Percentiles rank a stretch among this genome's conserved stretches.
Conservation (phyloP, 2,113 vertebrate species). For the Romanogobio albipinnatus region DNA sequence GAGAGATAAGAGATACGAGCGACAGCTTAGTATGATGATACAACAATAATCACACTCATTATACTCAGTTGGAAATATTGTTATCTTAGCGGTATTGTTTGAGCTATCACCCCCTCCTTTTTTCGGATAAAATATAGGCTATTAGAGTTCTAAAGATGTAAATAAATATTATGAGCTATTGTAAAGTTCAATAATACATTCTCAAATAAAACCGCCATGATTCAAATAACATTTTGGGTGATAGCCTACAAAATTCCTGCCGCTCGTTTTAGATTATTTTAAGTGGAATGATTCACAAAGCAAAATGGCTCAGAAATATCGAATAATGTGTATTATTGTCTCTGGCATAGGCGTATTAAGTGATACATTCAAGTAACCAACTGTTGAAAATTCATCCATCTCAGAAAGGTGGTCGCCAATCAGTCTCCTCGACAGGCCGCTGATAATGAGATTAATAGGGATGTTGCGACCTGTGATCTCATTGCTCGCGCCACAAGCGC, state of each 20-base stretch:
- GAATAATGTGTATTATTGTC: neutral
- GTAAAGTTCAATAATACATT: neutral
- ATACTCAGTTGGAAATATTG: slow-evolving; percentile 48
- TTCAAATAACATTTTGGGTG: too few species aligned
- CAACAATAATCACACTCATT: slow-evolving; percentile 56
- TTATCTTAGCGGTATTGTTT: slow-evolving; percentile 55
- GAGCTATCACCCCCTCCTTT: slow-evolving; percentile 28
- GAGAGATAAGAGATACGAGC: slow-evolving; percentile 64
- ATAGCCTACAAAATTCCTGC: neutral
- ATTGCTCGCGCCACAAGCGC: slow-evolving; percentile 34
- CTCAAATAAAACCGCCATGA: neutral
- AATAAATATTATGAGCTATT: neutral
- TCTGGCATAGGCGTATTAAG: neutral
- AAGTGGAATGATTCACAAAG: neutral
- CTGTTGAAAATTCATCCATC: neutral
- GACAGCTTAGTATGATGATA: slow-evolving; percentile 48
- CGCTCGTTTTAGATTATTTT: neutral
- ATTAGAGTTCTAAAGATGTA: slow-evolving; percentile 8
- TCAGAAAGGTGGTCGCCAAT: slow-evolving; percentile 40
- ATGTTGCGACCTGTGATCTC: slow-evolving; percentile 49
- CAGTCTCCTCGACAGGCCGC: slow-evolving; percentile 39
- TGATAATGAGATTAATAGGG: slow-evolving; percentile 55
- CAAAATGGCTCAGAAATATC: neutral
- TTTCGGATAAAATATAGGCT: neutral
- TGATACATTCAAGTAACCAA: neutral